Conservation (phyloP, 2,797 vertebrate genomes). For the Lophius americanus region DNA sequence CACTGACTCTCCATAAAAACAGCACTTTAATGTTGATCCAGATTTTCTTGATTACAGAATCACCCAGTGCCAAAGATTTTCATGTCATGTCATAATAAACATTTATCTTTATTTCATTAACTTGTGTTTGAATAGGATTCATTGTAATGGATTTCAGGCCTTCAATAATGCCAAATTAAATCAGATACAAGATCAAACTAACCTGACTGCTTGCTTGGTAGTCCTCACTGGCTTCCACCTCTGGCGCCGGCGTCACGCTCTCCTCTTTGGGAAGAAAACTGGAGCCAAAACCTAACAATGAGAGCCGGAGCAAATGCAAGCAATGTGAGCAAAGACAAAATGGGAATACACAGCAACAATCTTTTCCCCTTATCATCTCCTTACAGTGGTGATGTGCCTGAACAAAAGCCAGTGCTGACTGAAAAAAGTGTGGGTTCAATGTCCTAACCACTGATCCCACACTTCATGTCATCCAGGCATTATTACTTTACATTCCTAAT, state of each 20-base stretch:
- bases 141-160: not conserved
- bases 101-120: not conserved
- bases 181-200: constrained; percentile 8
- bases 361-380: constrained; percentile 64
- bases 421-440: constrained; percentile 26
- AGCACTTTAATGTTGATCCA: not conserved
- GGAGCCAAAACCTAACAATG: constrained; percentile 90
- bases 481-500: constrained; percentile 64
- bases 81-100: not conserved
- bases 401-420: constrained; percentile 56
- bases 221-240: constrained; percentile 84
- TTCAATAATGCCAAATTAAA: not conserved
- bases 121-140: not conserved
- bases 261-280: constrained; percentile 96
- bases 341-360: constrained; percentile 48
- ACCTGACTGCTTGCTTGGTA: constrained; percentile 93
- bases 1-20: not conserved
- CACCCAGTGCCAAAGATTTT: too few species aligned
- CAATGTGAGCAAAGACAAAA: constrained; percentile 46
- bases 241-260: constrained; percentile 85
- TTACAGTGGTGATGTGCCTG: constrained; percentile 34
- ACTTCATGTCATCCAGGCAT: constrained; percentile 30
- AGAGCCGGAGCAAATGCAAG: constrained; percentile 56
- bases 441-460: constrained; percentile 49
- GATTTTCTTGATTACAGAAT: too few species aligned